These are phyloP conservation scores for Pseudobourletiella spinata DNA, from an alignment of 1,140 invertebrate species.

Conservation along the genomic window DNA sequence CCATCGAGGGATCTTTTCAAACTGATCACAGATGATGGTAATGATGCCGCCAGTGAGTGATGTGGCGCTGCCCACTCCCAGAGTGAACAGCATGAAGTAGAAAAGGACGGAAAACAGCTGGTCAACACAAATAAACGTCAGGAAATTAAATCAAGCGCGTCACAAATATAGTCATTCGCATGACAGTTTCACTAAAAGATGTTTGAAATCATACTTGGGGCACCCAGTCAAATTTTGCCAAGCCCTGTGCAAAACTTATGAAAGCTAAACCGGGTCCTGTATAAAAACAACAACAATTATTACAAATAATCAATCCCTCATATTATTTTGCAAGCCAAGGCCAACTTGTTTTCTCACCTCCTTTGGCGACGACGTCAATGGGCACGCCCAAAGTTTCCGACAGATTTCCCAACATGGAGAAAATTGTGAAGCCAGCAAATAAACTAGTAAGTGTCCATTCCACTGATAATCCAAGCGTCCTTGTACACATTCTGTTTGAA, in stretches of 20 bases:
- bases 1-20: too few species aligned
- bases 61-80: too few species aligned
- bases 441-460: conserved; percentile 60
- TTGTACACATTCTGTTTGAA: conserved; percentile 13
- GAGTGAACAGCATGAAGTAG: conserved; percentile 47
- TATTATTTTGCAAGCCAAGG: background rate
- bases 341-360: conserved; percentile 43
- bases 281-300: background rate
- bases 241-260: conserved; percentile 57
- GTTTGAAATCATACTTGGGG: too few species aligned
- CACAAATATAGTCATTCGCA: too few species aligned
- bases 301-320: background rate
- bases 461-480: conserved; percentile 13
- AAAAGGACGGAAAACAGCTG: conserved; percentile 46
- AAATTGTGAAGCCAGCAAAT: too few species aligned
- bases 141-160: too few species aligned
- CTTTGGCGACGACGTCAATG: conserved; percentile 52
- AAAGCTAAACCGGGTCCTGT: conserved; percentile 51
- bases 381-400: conserved; percentile 41
- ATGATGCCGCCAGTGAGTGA: too few species aligned
- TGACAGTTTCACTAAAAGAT: too few species aligned
- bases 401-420: conserved; percentile 39
- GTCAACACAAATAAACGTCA: too few species aligned
- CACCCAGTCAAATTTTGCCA: conserved; percentile 80
- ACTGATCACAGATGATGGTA: too few species aligned